Base-by-base conservation (phyloP, 2,888 invertebrate genomes). In the Eupeodes luniger region DNA sequence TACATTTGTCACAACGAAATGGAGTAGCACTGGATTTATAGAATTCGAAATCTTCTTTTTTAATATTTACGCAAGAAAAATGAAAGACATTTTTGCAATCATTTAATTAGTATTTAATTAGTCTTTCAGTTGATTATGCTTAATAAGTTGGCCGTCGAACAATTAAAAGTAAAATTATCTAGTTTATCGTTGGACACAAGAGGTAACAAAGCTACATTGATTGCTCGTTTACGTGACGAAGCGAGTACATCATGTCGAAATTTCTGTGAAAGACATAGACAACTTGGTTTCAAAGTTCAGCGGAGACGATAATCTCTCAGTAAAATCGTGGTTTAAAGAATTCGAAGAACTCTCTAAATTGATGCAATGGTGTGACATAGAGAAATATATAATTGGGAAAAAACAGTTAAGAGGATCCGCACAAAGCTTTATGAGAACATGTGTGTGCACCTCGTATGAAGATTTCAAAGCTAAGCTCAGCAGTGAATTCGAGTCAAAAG, bases 261-360 rank as follows among this genome's bases (percentile, higher is more conserved):
- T 75, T 40, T 51, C 49, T 27, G 74, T 51, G 3, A 62, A 74
- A 16, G 61, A 62, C 14, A 53, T 75, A 14, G 62, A 64, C n/a
- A 53, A 75, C 53, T 6, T 51, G 51, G 51, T 51, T n/a, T 51
- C 53, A 12, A 62, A 61, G 40, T 75, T 75, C 19, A 75, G 49
- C 36, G 62, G 51, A 5, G 74, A 75, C 49, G 74, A 62, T 62
- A 62, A 51, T 12, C 16, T 51, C 11, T 12, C 16, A 19, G 36
- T 64, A 1, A 27, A n/a, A 16, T 4, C 12, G 62, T 75, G 61
- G 62, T 9, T 75, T 1, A 10, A 16, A 5, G 62, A 59, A 40
- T 62, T 64, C 10, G 53, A 64, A 14, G 75, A 64, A 9, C 36
- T 75, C 5, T 7, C 62, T 12, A 7, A 6, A 27, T 14, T 61